Evolutionary conservation across 2,797 vertebrate genomes (phyloP).

Genomic region (Tragopan temminckii): DNA sequence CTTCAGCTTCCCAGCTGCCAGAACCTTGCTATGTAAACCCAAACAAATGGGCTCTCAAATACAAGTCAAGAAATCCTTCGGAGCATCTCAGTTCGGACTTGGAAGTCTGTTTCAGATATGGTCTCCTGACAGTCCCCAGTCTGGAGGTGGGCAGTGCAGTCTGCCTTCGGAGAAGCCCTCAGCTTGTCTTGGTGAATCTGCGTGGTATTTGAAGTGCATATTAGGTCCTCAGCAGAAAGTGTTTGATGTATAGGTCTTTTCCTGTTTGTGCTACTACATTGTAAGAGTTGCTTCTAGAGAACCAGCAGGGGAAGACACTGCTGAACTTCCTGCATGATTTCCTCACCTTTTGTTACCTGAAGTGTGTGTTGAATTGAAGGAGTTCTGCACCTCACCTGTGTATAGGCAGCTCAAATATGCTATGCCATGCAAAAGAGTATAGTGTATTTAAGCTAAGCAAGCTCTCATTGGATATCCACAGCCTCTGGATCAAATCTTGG

Average conservation of each 20-base stretch:
- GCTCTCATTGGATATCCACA: neutral
- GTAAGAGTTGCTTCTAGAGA: neutral
- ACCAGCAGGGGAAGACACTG: neutral
- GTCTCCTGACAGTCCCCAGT: neutral
- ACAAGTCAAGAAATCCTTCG: neutral
- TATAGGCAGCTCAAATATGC: neutral
- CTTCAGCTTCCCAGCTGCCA: neutral
- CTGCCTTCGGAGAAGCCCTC: neutral
- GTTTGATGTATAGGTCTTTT: fast-evolving
- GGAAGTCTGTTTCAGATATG: neutral
- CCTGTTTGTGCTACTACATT: neutral
- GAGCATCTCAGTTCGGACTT: fast-evolving
- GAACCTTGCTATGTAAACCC: neutral
- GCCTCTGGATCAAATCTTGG: neutral
- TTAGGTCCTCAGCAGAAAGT: fast-evolving
- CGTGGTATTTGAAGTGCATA: neutral
- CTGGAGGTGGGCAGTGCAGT: neutral
- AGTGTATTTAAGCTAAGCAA: neutral
- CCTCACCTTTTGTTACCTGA: neutral
- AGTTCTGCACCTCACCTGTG: neutral
- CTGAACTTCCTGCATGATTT: fast-evolving
- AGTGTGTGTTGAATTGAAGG: neutral
- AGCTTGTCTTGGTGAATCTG: fast-evolving
- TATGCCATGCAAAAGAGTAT: neutral
- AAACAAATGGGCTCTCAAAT: neutral